phyloP scores from a whole-genome alignment of 2,113 vertebrate species.

The Erythrocercus mccallii region DNA sequence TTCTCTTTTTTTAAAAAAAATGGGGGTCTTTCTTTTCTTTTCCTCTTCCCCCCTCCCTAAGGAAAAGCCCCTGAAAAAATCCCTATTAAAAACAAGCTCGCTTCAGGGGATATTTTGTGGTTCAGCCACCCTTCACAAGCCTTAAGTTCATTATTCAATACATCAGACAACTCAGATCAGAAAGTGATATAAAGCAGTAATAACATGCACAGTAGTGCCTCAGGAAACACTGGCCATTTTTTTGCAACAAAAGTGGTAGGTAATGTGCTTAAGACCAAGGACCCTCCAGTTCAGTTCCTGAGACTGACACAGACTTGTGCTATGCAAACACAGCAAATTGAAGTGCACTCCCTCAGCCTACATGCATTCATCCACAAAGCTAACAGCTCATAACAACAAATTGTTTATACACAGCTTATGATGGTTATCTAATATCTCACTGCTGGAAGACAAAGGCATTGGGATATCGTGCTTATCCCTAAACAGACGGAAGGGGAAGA shows the following conservation, averaged over 20 bases:
- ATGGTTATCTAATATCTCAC: not conserved
- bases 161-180: not conserved
- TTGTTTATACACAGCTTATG: not conserved
- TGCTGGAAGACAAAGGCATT: not conserved
- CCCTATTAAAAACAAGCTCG: not conserved
- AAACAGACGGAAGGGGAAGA: not conserved
- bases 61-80: not conserved
- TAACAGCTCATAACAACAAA: not conserved
- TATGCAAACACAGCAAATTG: not conserved
- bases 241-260: not conserved
- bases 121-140: not conserved
- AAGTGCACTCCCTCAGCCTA: not conserved
- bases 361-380: not conserved
- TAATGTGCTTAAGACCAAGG: not conserved
- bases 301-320: not conserved
- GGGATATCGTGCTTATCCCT: not conserved
- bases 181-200: conserved; percentile 5
- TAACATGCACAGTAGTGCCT: not conserved
- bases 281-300: not conserved
- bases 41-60: rapidly evolving
- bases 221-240: not conserved
- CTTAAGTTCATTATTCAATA: conserved; percentile 27
- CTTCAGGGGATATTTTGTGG: not conserved
- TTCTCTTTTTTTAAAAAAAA: not conserved
- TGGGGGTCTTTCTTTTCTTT: not conserved